phyloP scores from a whole-genome alignment of 2,888 invertebrate genomes.

The Tenthredo amoena region DNA sequence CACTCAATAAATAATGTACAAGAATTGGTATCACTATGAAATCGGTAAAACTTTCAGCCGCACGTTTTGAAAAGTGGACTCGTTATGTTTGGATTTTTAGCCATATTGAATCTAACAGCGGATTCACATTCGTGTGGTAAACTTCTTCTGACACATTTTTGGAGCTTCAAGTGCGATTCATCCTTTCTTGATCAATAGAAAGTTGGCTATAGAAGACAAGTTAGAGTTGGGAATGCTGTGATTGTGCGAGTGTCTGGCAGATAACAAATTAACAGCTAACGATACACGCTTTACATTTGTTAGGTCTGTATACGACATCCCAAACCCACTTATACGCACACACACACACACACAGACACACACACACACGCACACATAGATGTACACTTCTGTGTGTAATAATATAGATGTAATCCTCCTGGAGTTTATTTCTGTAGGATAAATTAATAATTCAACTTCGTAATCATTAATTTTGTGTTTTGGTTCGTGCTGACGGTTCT shows the following conservation, averaged over 20 bases:
- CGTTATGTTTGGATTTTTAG: neutral
- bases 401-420: neutral
- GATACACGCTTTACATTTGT: neutral
- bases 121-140: neutral
- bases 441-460: slow-evolving; percentile 29
- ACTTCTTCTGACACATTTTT: neutral
- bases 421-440: slow-evolving; percentile 19
- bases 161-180: neutral
- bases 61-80: neutral
- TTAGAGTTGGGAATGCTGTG: neutral
- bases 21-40: neutral
- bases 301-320: neutral
- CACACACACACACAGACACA: no score
- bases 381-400: neutral
- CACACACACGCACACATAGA: neutral
- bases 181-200: neutral
- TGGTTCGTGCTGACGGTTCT: slow-evolving; percentile 7
- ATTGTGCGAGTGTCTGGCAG: slow-evolving; percentile 14
- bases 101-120: neutral
- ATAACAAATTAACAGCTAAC: slow-evolving; percentile 20
- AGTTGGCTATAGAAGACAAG: neutral
- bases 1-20: neutral
- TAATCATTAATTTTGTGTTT: slow-evolving; percentile 27
- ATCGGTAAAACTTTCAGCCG: neutral
- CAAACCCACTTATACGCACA: neutral